Conservation (phyloP, 1,140 invertebrate species). For the Acyrthosiphon pisum region DNA sequence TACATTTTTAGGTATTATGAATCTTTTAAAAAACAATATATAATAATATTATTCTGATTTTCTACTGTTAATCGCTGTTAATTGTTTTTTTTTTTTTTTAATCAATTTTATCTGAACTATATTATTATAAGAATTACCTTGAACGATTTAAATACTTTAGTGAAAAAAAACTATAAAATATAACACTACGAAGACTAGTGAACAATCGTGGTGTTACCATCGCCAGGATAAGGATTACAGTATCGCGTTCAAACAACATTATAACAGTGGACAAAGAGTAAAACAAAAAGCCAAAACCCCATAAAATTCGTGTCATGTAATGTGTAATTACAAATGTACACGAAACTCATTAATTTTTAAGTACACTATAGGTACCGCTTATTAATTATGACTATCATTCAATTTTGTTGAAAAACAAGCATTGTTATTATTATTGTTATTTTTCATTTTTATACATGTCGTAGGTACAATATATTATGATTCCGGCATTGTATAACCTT, state of each 20-base stretch:
- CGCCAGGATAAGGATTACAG: not conserved
- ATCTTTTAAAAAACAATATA: no score
- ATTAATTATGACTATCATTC: conserved; percentile 4
- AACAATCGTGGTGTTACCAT: not conserved
- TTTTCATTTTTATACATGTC: not conserved
- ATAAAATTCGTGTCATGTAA: not conserved
- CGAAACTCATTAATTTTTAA: not conserved
- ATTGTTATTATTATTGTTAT: not conserved
- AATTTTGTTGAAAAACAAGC: not conserved
- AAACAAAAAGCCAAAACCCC: not conserved
- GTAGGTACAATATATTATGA: not conserved
- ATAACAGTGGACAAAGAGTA: not conserved
- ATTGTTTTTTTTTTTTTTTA: not conserved
- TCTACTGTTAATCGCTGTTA: not conserved
- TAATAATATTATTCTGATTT: not conserved
- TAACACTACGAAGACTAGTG: no score
- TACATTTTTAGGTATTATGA: no score
- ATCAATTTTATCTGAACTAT: not conserved
- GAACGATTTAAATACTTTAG: not conserved
- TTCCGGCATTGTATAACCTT: not conserved
- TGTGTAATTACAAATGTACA: not conserved
- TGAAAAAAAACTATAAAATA: not conserved
- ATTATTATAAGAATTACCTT: not conserved
- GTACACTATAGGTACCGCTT: not conserved
- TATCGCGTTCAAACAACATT: not conserved